Conservation (phyloP, 2,113 vertebrate species). For the Dipodomys merriami region DNA sequence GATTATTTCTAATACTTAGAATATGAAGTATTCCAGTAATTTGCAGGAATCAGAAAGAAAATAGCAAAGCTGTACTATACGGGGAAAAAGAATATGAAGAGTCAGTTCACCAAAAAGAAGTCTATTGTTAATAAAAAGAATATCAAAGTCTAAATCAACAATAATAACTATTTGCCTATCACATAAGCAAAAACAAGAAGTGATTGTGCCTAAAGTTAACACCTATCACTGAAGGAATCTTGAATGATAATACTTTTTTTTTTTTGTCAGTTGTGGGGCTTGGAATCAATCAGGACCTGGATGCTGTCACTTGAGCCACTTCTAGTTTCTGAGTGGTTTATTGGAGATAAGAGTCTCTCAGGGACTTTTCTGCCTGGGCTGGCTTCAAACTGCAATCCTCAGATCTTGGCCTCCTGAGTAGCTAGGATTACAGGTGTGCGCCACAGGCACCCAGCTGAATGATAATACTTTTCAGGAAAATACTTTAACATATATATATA, state of each 20-base stretch:
- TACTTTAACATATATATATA: not conserved
- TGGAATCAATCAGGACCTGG: too few relatives aligned
- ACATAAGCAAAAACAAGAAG: conserved; percentile 26
- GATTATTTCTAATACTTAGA: not conserved
- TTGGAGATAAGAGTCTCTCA: too few relatives aligned
- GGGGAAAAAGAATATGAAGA: not conserved
- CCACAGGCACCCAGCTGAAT: too few relatives aligned
- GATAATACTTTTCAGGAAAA: conserved; percentile 4
- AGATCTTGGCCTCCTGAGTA: too few relatives aligned
- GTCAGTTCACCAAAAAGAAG: not conserved
- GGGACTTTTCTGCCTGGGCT: too few relatives aligned
- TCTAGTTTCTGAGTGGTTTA: too few relatives aligned
- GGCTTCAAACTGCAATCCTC: too few relatives aligned
- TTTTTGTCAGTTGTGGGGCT: too few relatives aligned
- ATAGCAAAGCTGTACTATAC: not conserved
- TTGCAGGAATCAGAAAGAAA: conserved; percentile 31
- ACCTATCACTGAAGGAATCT: not conserved
- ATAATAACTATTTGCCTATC: not conserved
- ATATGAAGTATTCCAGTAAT: conserved; percentile 41
- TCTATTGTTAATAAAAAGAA: conserved; percentile 30
- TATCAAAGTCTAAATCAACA: not conserved
- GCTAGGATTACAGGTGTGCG: too few relatives aligned
- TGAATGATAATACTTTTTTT: not conserved
- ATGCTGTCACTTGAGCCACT: too few relatives aligned
- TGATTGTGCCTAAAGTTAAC: conserved; percentile 4